Conservation (phyloP, 1,140 invertebrate species). For the Euwallacea fornicatus region DNA sequence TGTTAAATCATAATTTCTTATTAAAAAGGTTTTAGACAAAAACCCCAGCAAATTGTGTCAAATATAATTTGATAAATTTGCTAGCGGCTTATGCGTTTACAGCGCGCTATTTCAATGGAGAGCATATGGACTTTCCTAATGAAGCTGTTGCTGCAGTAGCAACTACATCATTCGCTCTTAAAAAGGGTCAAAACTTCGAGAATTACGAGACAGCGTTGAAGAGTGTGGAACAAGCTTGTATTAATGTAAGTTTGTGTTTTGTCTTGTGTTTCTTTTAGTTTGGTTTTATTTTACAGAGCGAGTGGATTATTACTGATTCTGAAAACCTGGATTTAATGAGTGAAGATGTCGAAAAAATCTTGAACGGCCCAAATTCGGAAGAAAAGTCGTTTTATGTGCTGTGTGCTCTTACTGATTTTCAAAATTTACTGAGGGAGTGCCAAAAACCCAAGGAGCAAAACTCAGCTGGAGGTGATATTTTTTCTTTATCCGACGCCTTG, state of each 20-base stretch:
- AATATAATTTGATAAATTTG: slow-evolving; percentile 71
- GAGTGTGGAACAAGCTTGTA: slow-evolving; percentile 62
- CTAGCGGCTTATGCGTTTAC: slow-evolving; percentile 67
- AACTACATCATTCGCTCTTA: slow-evolving; percentile 63
- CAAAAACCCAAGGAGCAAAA: slow-evolving; percentile 50
- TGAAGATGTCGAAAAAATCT: slow-evolving; percentile 54
- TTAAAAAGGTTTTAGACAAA: slow-evolving; percentile 58
- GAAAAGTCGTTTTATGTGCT: slow-evolving; percentile 56
- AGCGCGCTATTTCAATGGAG: slow-evolving; percentile 70
- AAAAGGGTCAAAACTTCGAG: slow-evolving; percentile 63
- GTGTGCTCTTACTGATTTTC: slow-evolving; percentile 64
- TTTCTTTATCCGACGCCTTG: neutral
- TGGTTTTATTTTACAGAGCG: slow-evolving; percentile 50
- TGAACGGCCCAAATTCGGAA: slow-evolving; percentile 54
- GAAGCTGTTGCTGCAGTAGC: slow-evolving; percentile 63
- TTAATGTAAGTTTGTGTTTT: slow-evolving; percentile 54
- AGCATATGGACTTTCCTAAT: slow-evolving; percentile 61
- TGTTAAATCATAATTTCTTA: slow-evolving; percentile 2
- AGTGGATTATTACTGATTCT: slow-evolving; percentile 51
- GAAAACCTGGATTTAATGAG: slow-evolving; percentile 52
- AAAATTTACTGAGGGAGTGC: slow-evolving; percentile 57
- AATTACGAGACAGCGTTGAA: slow-evolving; percentile 62
- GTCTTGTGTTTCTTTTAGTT: neutral
- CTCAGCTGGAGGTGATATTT: neutral
- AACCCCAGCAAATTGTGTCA: slow-evolving; percentile 63